Base-by-base conservation (phyloP, 1,140 invertebrate genomes). In the Sycobia sp. region DNA sequence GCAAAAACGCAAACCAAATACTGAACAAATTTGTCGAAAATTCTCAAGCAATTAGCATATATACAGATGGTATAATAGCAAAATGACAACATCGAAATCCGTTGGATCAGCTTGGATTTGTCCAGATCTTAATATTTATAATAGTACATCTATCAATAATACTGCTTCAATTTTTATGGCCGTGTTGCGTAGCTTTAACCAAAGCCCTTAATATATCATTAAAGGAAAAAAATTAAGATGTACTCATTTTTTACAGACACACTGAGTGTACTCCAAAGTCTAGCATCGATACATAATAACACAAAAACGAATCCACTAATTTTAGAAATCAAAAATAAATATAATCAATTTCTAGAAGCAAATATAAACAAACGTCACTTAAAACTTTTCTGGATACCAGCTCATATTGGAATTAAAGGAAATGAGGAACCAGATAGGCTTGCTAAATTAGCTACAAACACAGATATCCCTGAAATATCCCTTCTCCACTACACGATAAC, bases 61-160 rank as follows among this genome's bases (percentile, higher is more conserved):
- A 55, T 29, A 55, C 38, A 13, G 53, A 55, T 18, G 53, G 53
- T 11, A 34, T 11, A 11, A 11, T 1, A 55, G 38, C 16, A 55
- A 43, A 43, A 41, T 43, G 1, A 13, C n/a, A 29, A 11, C 11
- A 1, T 14, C 8, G 7, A 16, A 27, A 18, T 55, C 9, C 13
- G 38, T 27, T 16, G 53, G 38, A 8, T 27, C 53, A 7, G 53
- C 53, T 8, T 27, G 10, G 10, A 11, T 43, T n/a, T 43, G 38
- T 43, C 25, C 23, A 4, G 8, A n/a, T 1, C 39, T 29, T 9
- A 14, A 55, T 18, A 55, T 43, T 20, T n/a, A 10, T 25, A 4
- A 27, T 27, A 2, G 3, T 3, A 16, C 9, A n/a, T 27, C 4
- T 55, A 13, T 13, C 1, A 22, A 54, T 16, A 11, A 4, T 4